Percentiles rank a stretch among this genome's conserved stretches.
phyloP scores from a whole-genome alignment of 2,888 invertebrate species.

The Eupithecia abbreviata region DNA sequence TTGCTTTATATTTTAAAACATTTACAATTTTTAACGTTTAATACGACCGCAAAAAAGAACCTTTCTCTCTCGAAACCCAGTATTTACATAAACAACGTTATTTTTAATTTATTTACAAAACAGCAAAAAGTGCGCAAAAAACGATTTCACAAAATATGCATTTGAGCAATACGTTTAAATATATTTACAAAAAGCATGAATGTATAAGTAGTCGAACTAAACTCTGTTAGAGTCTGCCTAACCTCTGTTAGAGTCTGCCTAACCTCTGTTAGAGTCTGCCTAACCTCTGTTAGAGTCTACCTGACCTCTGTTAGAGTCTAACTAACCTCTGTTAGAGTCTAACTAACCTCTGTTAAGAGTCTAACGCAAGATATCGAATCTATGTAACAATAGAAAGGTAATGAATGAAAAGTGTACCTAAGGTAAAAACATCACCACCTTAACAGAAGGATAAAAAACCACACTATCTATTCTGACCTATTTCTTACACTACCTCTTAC shows the following conservation, averaged over 20 bases:
- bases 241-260: no score
- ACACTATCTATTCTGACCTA: conserved; percentile 32
- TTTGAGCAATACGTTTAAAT: conserved; percentile 82
- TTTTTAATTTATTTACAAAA: conserved; percentile 70
- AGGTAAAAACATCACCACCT: conserved; percentile 26
- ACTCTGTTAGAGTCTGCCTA: no score
- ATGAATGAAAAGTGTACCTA: conserved; percentile 35
- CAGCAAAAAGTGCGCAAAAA: conserved; percentile 83
- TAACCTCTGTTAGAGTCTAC: no score
- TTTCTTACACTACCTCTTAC: conserved; percentile 48
- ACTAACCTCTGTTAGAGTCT: no score
- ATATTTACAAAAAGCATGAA: conserved; percentile 78
- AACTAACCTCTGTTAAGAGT: not conserved
- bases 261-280: no score
- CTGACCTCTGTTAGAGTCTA: no score
- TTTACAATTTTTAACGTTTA: conserved; percentile 43
- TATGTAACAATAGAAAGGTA: conserved; percentile 36
- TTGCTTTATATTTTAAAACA: conserved; percentile 42
- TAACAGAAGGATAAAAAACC: conserved; percentile 28
- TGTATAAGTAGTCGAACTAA: conserved; percentile 49
- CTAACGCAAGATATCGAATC: conserved; percentile 40
- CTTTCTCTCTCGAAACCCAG: conserved; percentile 63
- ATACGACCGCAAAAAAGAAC: conserved; percentile 53
- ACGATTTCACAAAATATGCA: conserved; percentile 83
- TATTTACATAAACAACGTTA: conserved; percentile 65